Base-by-base conservation (phyloP, 2,888 invertebrate species). In the Scaptomyza polygonia region DNA sequence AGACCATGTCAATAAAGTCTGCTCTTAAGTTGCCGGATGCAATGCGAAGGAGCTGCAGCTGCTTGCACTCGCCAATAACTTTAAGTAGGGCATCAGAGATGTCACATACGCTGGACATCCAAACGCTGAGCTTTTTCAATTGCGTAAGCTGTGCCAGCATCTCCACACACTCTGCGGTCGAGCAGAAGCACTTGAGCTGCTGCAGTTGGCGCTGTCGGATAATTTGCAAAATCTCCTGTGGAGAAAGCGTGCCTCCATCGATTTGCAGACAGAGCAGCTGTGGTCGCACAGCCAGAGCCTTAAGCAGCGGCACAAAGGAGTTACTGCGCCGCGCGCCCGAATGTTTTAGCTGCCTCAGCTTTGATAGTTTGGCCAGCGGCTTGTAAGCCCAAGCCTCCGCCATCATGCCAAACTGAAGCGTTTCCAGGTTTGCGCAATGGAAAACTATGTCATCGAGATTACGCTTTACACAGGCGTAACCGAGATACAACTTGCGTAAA, bases 171-270 rank as follows among this genome's bases (percentile, higher is more conserved):
- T 82, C 77, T 1, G 55, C 29, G n/a, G 63, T 58, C 21, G 56
- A 52, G 44, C 54, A 79, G 21, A 79, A 87, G 48, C 88, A 82
- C 56, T 85, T 82, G 9, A 87, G 43, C 6, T 68, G 52, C 29
- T 40, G 52, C 32, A 82, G 39, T 8, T 49, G 63, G 5, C 34
- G 48, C 18, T 76, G 62, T 5, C 70, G 62, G 6, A 61, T 39
- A 14, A 82, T 42, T 44, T 87, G 83, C 11, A n/a, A 32, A 11
- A 55, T 48, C 45, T 82, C 81, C 39, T 62, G 44, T 5, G 36
- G 5, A 29, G 48, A 72, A 1, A 82, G 62, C 8, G 58, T 79
- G 25, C 87, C 87, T 6, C 82, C 87, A 25, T 82, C 76, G 18
- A 82, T 87, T 25, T 53, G 48, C 5, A 87, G 51, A 9, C 49